Evolutionary conservation across 2,888 invertebrate genomes (phyloP), one percentile per base, ranked within the genome.

Genomic region (Tryphoninae sp.): DNA sequence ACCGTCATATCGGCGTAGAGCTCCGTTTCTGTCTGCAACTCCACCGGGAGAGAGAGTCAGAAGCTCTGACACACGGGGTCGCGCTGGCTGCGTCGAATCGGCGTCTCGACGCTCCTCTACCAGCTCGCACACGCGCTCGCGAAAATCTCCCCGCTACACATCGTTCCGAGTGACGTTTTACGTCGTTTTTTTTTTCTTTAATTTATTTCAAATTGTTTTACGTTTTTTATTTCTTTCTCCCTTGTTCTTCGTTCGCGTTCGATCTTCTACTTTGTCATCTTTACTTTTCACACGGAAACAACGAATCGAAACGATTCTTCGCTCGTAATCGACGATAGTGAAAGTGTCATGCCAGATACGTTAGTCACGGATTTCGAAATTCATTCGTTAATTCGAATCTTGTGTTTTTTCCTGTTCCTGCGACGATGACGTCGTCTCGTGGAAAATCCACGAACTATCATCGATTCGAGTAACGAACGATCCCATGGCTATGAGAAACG

Each of bases 1-100:
- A 88, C 88, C 91, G 90, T 91, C 91, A 91, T 90, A 89, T 90
- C 89, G 86, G 89, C 87, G 89, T 88, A 90, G 77, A 77, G 89
- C 89, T 89, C 87, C 89, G 89, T 90, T 91, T 90, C 90, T 89
- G 90, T 89, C 90, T 90, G 88, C 89, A 88, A 80, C 80, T 86
- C 88, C 87, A 89, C 85, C 87, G 89, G 77, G 77, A 82, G 82
- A 82, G 82, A 82, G 82, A 88, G 90, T 87, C 88, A 85, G 88
- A 89, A 89, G 88, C 88, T 87, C 89, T 87, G 88, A 88, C 88
- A 87, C 87, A 87, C 87, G 86, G 85, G 85, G 87, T 87, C 86
- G 87, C 84, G 85, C 81, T 83, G 82, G 82, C 85, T 84, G 85
- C 86, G 85, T 82, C 84, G 81, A 85, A 85, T 83, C 74, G 84